phyloP scores from a whole-genome alignment of 2,888 invertebrate species.

The Hofmannophila pseudospretella region DNA sequence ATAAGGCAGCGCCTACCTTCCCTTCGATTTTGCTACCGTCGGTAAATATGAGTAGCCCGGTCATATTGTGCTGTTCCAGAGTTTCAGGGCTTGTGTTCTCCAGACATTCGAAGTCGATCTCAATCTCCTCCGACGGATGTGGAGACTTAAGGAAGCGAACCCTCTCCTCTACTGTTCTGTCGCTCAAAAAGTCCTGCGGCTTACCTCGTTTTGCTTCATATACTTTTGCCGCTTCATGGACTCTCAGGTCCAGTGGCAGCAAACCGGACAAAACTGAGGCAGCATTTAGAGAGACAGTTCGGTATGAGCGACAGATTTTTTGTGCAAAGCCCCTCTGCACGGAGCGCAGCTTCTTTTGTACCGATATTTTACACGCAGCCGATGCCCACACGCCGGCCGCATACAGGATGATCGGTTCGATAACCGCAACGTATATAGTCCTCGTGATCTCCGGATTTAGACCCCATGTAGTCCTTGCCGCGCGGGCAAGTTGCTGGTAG shows the following conservation, averaged over 20 bases:
- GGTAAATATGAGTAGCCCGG: neutral
- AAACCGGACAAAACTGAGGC: neutral
- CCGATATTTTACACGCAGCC: neutral
- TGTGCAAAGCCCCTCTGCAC: conserved; percentile 13
- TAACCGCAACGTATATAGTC: conserved; percentile 1
- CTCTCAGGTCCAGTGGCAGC: neutral
- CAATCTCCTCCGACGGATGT: neutral
- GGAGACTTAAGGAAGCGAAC: neutral
- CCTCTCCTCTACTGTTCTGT: neutral
- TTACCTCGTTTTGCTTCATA: conserved; percentile 6
- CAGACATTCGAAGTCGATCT: neutral
- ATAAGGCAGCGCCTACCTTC: neutral
- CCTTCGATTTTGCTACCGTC: neutral
- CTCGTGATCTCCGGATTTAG: conserved; percentile 5
- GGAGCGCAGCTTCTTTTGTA: conserved; percentile 1
- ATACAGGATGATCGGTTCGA: conserved; percentile 1
- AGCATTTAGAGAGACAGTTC: conserved; percentile 15
- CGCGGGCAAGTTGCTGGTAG: neutral
- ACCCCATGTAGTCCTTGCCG: neutral
- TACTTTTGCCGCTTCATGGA: conserved; percentile 5
- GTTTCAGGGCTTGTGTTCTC: too few relatives aligned
- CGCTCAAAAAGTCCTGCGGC: neutral
- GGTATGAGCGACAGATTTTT: conserved; percentile 9
- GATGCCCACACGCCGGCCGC: neutral
- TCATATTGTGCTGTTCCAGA: neutral